Conservation (phyloP, 2,888 invertebrate genomes). For the Serripes groenlandicus region DNA sequence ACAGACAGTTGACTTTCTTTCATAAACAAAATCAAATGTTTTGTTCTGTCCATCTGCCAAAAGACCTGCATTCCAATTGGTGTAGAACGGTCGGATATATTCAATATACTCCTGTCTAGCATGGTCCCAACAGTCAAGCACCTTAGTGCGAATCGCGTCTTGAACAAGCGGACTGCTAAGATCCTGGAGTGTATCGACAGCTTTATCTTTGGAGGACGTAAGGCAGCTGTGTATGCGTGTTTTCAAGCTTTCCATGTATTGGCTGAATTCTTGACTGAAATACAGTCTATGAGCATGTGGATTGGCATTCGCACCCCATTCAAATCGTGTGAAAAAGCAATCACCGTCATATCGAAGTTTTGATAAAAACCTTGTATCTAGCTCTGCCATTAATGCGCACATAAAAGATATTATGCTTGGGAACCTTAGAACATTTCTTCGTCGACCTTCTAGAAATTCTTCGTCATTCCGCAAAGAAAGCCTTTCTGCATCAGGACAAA, state of each 20-base stretch:
- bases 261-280: background rate
- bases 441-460: background rate
- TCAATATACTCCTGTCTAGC: background rate
- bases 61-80: background rate
- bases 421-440: background rate
- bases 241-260: background rate
- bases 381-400: background rate
- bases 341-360: background rate
- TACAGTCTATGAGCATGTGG: background rate
- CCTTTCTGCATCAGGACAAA: background rate
- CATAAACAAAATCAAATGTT: constrained; percentile 5
- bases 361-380: background rate
- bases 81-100: background rate
- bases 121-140: background rate
- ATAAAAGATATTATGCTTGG: background rate
- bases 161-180: background rate
- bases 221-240: background rate
- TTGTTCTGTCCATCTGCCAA: background rate
- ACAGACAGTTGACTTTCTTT: background rate
- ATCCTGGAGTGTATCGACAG: background rate
- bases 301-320: background rate
- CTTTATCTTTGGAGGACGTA: background rate
- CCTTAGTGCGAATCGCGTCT: background rate
- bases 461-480: background rate
- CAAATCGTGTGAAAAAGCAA: constrained; percentile 5